Conservation (phyloP, 2,888 invertebrate species). For the Palloptera scutellata region DNA sequence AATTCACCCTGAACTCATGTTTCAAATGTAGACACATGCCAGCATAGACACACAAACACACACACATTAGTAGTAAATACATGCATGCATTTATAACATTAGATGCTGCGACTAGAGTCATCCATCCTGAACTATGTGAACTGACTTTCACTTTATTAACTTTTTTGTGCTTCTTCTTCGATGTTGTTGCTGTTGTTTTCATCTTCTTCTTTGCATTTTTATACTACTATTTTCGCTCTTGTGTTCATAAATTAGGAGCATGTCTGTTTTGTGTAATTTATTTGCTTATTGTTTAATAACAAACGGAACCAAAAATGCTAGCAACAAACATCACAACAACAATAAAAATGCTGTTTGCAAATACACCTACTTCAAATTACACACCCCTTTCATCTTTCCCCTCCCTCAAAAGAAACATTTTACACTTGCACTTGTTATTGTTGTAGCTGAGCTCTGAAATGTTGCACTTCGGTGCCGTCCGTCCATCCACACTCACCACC, state of each 20-base stretch:
- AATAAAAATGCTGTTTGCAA: conserved; percentile 1
- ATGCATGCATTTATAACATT: background rate
- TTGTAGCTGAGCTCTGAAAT: background rate
- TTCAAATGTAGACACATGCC: background rate
- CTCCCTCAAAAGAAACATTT: background rate
- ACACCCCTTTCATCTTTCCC: conserved; percentile 14
- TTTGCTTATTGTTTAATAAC: conserved; percentile 37
- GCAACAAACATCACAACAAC: background rate
- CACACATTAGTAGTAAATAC: background rate
- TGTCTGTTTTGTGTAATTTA: conserved; percentile 37
- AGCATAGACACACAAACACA: background rate
- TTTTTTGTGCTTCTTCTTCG: conserved; percentile 16
- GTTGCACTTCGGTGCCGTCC: background rate
- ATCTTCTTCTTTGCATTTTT: conserved; percentile 1
- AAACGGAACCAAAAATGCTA: conserved; percentile 15
- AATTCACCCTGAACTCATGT: conserved; percentile 26
- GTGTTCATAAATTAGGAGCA: conserved; percentile 37
- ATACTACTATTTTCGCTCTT: conserved; percentile 5
- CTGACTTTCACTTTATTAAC: conserved; percentile 37
- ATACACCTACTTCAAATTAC: conserved; percentile 4
- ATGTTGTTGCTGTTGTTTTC: conserved; percentile 7
- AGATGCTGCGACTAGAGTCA: conserved; percentile 16
- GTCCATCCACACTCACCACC: conserved; percentile 5
- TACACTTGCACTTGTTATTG: background rate
- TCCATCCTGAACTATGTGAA: conserved; percentile 35